Evolutionary conservation across 2,797 vertebrate species (phyloP).

Genomic region (Tokudaia muenninki): DNA sequence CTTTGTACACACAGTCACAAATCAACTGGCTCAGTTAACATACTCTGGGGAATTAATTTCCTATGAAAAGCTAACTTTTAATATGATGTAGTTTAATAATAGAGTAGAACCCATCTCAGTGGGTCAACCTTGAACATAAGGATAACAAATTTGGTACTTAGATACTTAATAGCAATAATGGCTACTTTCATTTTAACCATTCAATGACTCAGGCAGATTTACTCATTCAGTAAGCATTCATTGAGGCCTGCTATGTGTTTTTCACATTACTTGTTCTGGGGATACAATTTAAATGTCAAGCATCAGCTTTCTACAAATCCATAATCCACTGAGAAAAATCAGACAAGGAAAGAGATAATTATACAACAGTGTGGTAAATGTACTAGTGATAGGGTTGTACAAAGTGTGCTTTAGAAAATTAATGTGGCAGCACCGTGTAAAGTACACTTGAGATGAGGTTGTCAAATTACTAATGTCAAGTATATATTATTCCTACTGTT

Average conservation of each 20-base stretch:
- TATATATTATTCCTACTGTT: constrained; percentile 40
- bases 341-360: constrained; percentile 62
- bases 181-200: constrained; percentile 64
- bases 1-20: constrained; percentile 67
- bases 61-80: constrained; percentile 68
- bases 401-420: constrained; percentile 71
- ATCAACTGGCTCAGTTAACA: constrained; percentile 66
- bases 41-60: constrained; percentile 69
- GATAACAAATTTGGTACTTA: constrained; percentile 58
- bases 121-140: constrained; percentile 53
- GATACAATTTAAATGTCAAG: constrained; percentile 66
- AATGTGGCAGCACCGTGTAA: constrained; percentile 56
- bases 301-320: constrained; percentile 59
- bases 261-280: constrained; percentile 26
- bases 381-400: constrained; percentile 43
- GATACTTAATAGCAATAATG: constrained; percentile 52
- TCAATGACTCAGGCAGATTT: constrained; percentile 39
- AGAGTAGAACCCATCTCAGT: constrained; percentile 53
- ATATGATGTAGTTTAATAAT: constrained; percentile 64
- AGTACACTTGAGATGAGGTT: constrained; percentile 52
- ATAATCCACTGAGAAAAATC: constrained; percentile 44
- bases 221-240: constrained; percentile 53
- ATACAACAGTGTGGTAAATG: constrained; percentile 54
- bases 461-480: constrained; percentile 68
- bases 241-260: constrained; percentile 48